Percentiles rank a stretch among this genome's conserved stretches.
Conservation (phyloP, 1,140 invertebrate genomes). For the Megalopta genalis region DNA sequence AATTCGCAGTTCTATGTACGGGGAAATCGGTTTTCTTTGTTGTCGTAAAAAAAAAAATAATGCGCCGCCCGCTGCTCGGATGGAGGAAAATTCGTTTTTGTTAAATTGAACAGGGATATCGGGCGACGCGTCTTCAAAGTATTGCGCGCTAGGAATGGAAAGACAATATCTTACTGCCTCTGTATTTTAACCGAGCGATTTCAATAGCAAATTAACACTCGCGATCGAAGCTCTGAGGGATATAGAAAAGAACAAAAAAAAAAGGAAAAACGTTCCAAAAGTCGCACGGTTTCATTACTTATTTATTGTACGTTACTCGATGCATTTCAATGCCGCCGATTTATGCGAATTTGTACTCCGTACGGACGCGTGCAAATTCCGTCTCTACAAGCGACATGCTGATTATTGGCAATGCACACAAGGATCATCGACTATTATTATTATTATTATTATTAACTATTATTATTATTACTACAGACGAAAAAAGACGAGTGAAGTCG, state of each 20-base stretch:
- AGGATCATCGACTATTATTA: neutral
- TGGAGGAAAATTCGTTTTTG: too few relatives aligned
- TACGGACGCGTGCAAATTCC: neutral
- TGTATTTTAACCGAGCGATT: neutral
- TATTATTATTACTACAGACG: too few relatives aligned
- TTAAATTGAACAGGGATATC: too few relatives aligned
- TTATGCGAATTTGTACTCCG: neutral
- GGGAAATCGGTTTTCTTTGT: neutral
- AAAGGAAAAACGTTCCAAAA: neutral
- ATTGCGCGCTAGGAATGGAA: neutral
- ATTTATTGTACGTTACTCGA: slow-evolving; percentile 35
- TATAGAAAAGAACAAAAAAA: too few relatives aligned
- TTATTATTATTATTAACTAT: too few relatives aligned
- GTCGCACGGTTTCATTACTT: neutral
- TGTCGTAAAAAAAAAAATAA: too few relatives aligned
- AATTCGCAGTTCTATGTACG: neutral
- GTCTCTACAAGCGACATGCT: neutral
- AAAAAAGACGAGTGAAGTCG: neutral
- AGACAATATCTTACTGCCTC: neutral
- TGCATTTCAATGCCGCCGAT: slow-evolving; percentile 18
- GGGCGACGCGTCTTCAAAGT: too few relatives aligned
- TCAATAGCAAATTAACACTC: neutral
- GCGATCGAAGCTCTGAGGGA: too few relatives aligned
- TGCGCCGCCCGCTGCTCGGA: too few relatives aligned
- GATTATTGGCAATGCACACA: neutral